Percentiles rank a stretch among this genome's conserved stretches.
Conservation (phyloP, 2,797 vertebrate genomes). For the Periparus ater region DNA sequence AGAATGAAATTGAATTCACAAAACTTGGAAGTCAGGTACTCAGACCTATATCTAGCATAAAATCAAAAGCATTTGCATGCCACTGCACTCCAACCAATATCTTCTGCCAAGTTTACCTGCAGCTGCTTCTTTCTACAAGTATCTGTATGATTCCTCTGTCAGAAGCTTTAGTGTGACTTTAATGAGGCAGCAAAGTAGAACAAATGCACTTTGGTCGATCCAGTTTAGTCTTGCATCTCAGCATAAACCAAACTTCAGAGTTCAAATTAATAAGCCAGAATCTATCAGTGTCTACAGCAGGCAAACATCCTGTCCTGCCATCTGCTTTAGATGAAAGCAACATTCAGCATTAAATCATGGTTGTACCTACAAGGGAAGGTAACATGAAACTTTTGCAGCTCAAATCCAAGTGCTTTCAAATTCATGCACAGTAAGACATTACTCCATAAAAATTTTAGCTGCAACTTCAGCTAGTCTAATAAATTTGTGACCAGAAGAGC, state of each 20-base stretch:
- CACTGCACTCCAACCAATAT: not conserved
- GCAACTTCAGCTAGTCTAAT: not conserved
- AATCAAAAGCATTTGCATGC: not conserved
- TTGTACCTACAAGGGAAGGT: not conserved
- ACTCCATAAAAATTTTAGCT: not conserved
- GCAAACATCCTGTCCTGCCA: not conserved
- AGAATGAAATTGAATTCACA: not conserved
- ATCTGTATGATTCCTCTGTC: not conserved
- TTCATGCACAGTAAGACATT: not conserved
- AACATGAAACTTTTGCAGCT: rapidly evolving
- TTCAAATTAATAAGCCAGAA: not conserved
- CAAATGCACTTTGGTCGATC: not conserved
- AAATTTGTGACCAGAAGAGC: not conserved
- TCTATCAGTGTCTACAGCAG: not conserved
- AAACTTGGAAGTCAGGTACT: not conserved
- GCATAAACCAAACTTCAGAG: not conserved
- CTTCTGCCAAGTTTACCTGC: not conserved
- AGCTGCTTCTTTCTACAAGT: constrained; percentile 9
- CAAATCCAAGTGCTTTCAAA: not conserved
- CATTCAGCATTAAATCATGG: not conserved
- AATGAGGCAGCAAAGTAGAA: not conserved
- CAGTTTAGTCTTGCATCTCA: not conserved
- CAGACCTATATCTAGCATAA: not conserved
- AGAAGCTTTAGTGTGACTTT: not conserved
- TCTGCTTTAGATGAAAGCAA: not conserved